These are phyloP conservation scores for Phylloscopus collybita DNA, from an alignment of 2,797 vertebrate genomes.

Conservation along the genomic window DNA sequence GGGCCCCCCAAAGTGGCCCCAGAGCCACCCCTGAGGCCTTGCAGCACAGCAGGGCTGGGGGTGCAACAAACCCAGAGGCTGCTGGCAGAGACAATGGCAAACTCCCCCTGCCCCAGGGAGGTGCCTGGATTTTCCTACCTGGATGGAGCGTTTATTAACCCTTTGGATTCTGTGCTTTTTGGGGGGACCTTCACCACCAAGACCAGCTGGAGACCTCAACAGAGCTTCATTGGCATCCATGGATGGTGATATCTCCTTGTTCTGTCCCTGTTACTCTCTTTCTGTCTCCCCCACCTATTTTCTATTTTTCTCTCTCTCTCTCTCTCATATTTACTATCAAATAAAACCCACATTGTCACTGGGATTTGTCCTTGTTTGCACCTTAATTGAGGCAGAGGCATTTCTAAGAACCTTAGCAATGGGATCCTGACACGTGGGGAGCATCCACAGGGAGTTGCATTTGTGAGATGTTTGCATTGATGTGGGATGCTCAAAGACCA, in stretches of 20 bases:
- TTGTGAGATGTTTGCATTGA: not conserved
- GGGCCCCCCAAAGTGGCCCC: too few relatives aligned
- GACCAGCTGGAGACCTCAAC: not conserved
- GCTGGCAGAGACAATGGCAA: too few relatives aligned
- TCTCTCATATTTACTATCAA: not conserved
- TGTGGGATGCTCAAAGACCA: rapidly evolving
- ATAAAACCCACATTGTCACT: not conserved
- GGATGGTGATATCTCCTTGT: not conserved
- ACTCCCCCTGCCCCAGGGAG: too few relatives aligned
- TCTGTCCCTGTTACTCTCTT: not conserved
- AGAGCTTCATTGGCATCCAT: not conserved
- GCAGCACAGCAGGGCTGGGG: too few relatives aligned
- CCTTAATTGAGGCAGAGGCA: not conserved
- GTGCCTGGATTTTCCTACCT: too few relatives aligned
- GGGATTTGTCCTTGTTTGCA: not conserved
- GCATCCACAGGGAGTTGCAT: not conserved
- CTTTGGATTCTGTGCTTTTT: too few relatives aligned
- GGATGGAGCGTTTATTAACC: too few relatives aligned
- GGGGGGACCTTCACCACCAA: too few relatives aligned
- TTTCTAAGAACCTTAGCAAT: not conserved
- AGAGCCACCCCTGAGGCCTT: too few relatives aligned
- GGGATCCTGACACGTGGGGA: not conserved
- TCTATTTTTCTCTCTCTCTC: not conserved
- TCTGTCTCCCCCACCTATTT: too few relatives aligned
- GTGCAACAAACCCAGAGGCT: too few relatives aligned